phyloP scores from a whole-genome alignment of 1,140 invertebrate species.

The Triops longicaudatus region DNA sequence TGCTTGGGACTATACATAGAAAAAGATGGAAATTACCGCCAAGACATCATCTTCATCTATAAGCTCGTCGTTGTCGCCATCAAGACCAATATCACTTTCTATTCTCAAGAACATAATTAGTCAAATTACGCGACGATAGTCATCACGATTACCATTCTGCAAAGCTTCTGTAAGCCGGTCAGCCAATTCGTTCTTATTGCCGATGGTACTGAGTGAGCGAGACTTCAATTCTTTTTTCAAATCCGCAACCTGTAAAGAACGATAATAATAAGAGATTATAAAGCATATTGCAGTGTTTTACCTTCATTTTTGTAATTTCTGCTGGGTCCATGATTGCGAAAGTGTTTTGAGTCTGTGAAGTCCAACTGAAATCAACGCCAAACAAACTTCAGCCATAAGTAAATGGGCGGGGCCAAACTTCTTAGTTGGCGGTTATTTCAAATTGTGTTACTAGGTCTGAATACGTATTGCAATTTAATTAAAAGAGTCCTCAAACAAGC shows the following conservation, averaged over 20 bases:
- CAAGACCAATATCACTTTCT: conserved; percentile 43
- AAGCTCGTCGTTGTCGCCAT: conserved; percentile 39
- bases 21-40: conserved; percentile 36
- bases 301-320: neutral
- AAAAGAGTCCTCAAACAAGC: neutral
- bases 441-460: neutral
- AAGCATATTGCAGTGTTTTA: neutral
- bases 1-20: neutral
- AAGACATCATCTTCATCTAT: conserved; percentile 46
- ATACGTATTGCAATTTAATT: neutral
- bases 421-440: neutral
- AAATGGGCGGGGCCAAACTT: neutral
- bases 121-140: neutral
- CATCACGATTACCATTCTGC: conserved; percentile 21
- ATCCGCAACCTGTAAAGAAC: conserved; percentile 35
- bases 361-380: neutral
- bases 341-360: neutral
- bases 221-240: conserved; percentile 37
- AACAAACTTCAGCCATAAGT: neutral
- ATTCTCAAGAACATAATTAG: neutral
- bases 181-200: conserved; percentile 35
- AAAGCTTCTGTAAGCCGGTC: conserved; percentile 32
- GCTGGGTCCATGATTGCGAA: neutral
- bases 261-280: neutral
- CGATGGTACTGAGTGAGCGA: conserved; percentile 33